Conservation (phyloP, 2,113 vertebrate species). For the Rhizomys pruinosus region DNA sequence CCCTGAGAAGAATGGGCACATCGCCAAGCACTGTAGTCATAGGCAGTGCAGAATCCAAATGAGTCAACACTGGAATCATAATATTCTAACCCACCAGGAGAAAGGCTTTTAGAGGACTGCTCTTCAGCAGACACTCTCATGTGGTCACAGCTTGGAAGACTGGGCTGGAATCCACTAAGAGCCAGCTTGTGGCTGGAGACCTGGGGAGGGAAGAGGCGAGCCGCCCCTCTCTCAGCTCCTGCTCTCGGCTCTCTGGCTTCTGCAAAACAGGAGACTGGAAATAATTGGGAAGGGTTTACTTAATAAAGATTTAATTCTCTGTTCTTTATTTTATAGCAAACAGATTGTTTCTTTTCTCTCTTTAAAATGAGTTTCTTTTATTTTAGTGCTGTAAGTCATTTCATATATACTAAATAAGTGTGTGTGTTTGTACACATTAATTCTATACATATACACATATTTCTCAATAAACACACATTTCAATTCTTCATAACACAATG, state of each 20-base stretch:
- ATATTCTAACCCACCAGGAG: not conserved
- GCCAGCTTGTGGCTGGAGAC: not conserved
- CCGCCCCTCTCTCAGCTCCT: not conserved
- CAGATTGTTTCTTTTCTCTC: not conserved
- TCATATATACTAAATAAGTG: not conserved
- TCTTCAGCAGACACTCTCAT: not conserved
- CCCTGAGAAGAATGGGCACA: not conserved
- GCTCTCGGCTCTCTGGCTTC: not conserved
- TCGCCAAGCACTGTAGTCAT: not conserved
- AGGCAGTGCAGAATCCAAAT: not conserved
- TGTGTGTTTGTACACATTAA: not conserved
- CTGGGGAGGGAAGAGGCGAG: not conserved
- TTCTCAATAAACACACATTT: not conserved
- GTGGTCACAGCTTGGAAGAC: not conserved
- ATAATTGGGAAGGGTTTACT: not conserved
- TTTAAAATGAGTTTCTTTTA: not conserved
- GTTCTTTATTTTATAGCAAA: conserved; percentile 9
- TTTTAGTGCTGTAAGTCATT: not conserved
- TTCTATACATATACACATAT: not conserved
- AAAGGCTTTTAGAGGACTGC: not conserved
- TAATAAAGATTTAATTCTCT: not conserved
- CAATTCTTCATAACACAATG: not conserved
- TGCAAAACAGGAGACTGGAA: not conserved
- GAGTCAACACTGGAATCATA: not conserved
- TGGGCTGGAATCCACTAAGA: not conserved